Conservation (phyloP, 2,888 invertebrate species). For the Aethes cnicana region DNA sequence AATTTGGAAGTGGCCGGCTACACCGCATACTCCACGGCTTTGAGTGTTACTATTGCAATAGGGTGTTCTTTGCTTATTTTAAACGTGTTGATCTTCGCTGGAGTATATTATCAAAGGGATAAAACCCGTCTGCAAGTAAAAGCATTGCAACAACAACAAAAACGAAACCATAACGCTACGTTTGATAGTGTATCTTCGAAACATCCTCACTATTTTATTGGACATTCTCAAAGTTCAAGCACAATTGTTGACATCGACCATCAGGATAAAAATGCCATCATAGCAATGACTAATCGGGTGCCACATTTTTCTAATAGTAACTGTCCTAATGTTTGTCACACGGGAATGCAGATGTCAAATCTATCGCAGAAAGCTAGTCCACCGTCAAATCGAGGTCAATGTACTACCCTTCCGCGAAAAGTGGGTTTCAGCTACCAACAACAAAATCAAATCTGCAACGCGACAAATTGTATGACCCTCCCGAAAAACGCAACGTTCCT, state of each 20-base stretch:
- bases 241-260: constrained; percentile 93
- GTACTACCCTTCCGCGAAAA: constrained; percentile 76
- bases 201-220: constrained; percentile 90
- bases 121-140: constrained; percentile 91
- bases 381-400: constrained; percentile 69
- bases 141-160: constrained; percentile 87
- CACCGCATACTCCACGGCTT: constrained; percentile 88
- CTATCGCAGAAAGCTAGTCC: constrained; percentile 72
- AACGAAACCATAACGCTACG: constrained; percentile 82
- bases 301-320: constrained; percentile 75
- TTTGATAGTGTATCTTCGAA: constrained; percentile 84
- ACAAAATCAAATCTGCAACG: constrained; percentile 72
- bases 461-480: constrained; percentile 82
- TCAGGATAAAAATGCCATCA: constrained; percentile 84
- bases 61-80: constrained; percentile 91
- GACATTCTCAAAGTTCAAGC: constrained; percentile 90
- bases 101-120: constrained; percentile 91
- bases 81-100: constrained; percentile 91
- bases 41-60: constrained; percentile 90
- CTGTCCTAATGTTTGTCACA: constrained; percentile 82
- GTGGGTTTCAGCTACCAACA: constrained; percentile 74
- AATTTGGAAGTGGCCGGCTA: constrained; percentile 90
- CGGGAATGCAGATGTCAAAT: constrained; percentile 82
- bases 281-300: constrained; percentile 76
- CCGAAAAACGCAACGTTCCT: constrained; percentile 83